phyloP scores from a whole-genome alignment of 2,113 vertebrate species.

The Aegypius monachus region DNA sequence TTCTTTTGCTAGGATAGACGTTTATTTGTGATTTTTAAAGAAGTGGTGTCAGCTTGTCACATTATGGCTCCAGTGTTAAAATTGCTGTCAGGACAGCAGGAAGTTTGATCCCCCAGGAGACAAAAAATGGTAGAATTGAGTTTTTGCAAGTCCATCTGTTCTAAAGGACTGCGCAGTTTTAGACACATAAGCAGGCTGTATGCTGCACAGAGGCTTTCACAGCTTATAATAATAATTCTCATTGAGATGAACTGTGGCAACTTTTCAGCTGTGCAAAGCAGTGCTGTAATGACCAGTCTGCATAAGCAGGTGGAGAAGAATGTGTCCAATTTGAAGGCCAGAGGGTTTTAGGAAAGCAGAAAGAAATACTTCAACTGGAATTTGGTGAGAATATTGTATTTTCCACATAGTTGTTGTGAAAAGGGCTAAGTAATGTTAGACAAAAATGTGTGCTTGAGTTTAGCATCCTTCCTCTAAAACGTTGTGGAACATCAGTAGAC shows the following conservation, averaged over 20 bases:
- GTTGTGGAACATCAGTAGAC: not conserved
- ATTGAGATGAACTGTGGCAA: not conserved
- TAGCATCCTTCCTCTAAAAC: not conserved
- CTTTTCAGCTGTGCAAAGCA: not conserved
- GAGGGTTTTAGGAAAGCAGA: not conserved
- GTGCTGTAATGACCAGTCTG: not conserved
- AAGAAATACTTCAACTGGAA: not conserved
- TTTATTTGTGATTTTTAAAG: not conserved
- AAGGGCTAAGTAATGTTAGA: not conserved
- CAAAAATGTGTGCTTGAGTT: not conserved
- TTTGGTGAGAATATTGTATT: not conserved
- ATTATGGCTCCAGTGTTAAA: not conserved
- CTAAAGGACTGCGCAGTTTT: not conserved
- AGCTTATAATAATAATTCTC: not conserved
- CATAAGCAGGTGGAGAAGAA: not conserved
- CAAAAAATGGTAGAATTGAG: not conserved
- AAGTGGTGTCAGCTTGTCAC: not conserved
- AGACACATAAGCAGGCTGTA: not conserved
- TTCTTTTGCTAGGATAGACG: rapidly evolving
- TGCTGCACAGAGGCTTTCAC: not conserved
- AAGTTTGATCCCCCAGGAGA: not conserved
- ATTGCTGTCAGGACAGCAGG: not conserved
- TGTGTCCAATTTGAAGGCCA: not conserved
- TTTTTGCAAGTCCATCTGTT: not conserved
- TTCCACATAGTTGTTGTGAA: not conserved